Percentiles rank a stretch among this genome's conserved stretches.
These are phyloP conservation scores for Odontomyia ornata DNA, from an alignment of 2,888 invertebrate species.

Conservation along the genomic window DNA sequence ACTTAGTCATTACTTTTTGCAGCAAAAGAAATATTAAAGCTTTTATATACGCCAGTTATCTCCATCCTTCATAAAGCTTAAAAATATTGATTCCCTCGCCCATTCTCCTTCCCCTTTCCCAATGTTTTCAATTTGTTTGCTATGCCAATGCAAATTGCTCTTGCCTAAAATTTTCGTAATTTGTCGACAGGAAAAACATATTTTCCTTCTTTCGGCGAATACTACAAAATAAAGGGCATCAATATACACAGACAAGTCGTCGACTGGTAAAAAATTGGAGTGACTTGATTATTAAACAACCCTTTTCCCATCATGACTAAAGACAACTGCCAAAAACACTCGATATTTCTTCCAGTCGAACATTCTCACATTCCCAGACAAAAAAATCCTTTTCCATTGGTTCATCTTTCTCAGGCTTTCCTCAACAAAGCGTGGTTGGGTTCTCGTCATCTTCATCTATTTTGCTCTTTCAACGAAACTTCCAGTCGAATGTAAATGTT, in stretches of 20 bases:
- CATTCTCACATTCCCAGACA: not conserved
- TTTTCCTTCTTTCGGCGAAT: too few relatives aligned
- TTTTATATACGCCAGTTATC: too few relatives aligned
- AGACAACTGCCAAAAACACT: not conserved
- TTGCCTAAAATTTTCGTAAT: not conserved
- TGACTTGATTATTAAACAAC: not conserved
- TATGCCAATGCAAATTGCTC: slow-evolving; percentile 3
- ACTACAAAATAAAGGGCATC: too few relatives aligned
- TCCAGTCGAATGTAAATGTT: not conserved
- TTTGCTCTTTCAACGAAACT: not conserved
- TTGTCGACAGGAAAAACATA: not conserved
- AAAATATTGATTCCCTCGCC: not conserved
- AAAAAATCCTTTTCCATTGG: too few relatives aligned
- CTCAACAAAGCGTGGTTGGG: not conserved
- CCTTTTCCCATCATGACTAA: slow-evolving; percentile 1
- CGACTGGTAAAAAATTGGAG: not conserved
- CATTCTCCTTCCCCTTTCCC: not conserved
- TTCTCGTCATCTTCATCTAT: not conserved
- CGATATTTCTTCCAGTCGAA: not conserved
- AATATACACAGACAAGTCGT: too few relatives aligned
- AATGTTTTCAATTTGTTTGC: slow-evolving; percentile 9
- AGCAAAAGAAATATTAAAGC: too few relatives aligned
- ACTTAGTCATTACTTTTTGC: too few relatives aligned
- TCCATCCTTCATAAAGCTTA: too few relatives aligned
- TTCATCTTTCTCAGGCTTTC: too few relatives aligned